These are phyloP conservation scores for Arctia plantaginis DNA, from an alignment of 2,888 invertebrate species.

Conservation along the genomic window DNA sequence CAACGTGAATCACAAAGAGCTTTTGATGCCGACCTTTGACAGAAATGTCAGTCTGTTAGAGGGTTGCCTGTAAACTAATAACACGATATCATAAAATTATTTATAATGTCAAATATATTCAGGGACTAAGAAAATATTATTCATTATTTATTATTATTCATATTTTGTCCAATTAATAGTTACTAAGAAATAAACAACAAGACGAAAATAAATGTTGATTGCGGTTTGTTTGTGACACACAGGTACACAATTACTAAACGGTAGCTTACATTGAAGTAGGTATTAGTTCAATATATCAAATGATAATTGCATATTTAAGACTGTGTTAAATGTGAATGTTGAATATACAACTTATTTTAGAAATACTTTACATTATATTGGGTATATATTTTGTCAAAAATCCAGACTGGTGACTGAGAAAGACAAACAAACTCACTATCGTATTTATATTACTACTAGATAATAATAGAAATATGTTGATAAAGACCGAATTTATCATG, in stretches of 20 bases:
- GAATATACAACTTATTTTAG: too few species aligned
- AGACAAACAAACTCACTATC: too few species aligned
- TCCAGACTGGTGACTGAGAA: too few species aligned
- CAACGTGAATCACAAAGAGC: slow-evolving; percentile 29
- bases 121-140: slow-evolving; percentile 17
- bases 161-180: not conserved
- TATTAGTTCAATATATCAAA: not conserved
- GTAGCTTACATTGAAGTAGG: not conserved
- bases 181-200: not conserved
- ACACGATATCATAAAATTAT: slow-evolving; percentile 18
- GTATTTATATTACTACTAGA: too few species aligned
- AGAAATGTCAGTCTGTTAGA: slow-evolving; percentile 54
- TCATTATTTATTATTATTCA: not conserved
- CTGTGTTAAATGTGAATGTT: too few species aligned
- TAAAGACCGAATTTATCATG: too few species aligned
- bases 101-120: slow-evolving; percentile 14
- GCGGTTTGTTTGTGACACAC: not conserved
- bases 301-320: too few species aligned
- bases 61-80: slow-evolving; percentile 30
- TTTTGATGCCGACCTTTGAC: slow-evolving; percentile 47
- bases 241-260: not conserved
- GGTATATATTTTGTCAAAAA: too few species aligned
- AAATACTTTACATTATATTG: too few species aligned
- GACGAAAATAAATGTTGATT: not conserved
- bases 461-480: too few species aligned